Evolutionary conservation across 2,797 vertebrate species (phyloP).

Genomic region (Lepus oiostolus): DNA sequence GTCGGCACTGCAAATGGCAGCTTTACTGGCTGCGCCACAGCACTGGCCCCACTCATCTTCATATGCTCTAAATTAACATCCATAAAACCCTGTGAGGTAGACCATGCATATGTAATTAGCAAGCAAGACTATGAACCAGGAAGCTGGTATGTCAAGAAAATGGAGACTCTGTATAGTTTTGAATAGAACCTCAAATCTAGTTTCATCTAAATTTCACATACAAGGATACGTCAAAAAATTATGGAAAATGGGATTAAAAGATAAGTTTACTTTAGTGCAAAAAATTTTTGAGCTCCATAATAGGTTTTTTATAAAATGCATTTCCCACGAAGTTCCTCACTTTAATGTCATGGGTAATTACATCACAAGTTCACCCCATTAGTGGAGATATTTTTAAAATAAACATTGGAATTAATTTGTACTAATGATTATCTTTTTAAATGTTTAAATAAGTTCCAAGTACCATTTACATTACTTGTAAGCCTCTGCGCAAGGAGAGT

Average conservation of each 20-base stretch:
- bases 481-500: not conserved
- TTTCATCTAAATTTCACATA: not conserved
- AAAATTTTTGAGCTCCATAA: no score
- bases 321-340: not conserved
- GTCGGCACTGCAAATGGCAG: no score
- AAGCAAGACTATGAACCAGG: not conserved
- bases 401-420: not conserved
- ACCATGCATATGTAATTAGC: not conserved
- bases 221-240: not conserved
- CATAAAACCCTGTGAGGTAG: not conserved
- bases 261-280: no score
- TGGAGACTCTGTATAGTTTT: not conserved
- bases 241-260: no score
- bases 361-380: not conserved
- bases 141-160: not conserved
- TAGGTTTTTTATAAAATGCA: no score
- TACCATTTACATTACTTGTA: not conserved
- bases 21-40: no score
- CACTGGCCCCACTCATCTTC: not conserved
- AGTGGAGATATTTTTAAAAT: not conserved
- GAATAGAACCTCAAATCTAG: not conserved
- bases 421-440: not conserved
- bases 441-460: not conserved
- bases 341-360: not conserved
- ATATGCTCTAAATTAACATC: not conserved